Percentiles rank a stretch among this genome's conserved stretches.
Evolutionary conservation across 2,113 vertebrate genomes (phyloP).

Genomic region (Typhlomys cinereus): DNA sequence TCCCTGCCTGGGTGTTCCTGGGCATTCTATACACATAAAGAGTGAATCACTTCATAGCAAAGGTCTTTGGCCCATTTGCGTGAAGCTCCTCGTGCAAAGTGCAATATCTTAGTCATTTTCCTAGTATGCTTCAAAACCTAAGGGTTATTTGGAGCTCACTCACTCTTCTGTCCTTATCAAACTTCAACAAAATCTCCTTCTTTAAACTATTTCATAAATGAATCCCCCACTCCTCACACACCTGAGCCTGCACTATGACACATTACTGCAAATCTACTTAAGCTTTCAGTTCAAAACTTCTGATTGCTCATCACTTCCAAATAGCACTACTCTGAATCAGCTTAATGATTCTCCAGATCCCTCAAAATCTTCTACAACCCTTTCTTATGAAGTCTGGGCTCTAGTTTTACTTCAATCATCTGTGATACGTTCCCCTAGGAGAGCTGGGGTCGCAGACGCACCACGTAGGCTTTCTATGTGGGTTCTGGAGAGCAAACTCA

Average conservation of each 20-base stretch:
- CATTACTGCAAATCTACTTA: slow-evolving; percentile 19
- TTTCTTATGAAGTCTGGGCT: neutral
- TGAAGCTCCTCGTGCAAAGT: slow-evolving; percentile 30
- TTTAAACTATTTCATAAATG: slow-evolving; percentile 52
- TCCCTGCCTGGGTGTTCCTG: neutral
- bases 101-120: slow-evolving; percentile 20
- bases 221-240: slow-evolving; percentile 22
- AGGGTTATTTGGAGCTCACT: slow-evolving; percentile 44
- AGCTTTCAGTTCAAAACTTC: slow-evolving; percentile 31
- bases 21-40: slow-evolving; percentile 37
- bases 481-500: too few species aligned
- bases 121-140: slow-evolving; percentile 45
- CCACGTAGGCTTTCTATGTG: too few species aligned
- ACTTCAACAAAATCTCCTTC: slow-evolving; percentile 55
- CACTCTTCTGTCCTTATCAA: slow-evolving; percentile 59
- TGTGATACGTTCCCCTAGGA: neutral
- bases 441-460: too few species aligned
- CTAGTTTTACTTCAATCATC: neutral
- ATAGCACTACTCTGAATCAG: neutral
- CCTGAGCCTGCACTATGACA: neutral
- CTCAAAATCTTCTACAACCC: neutral
- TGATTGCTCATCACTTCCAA: slow-evolving; percentile 42
- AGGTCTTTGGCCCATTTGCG: neutral
- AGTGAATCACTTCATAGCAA: neutral
- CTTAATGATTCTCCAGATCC: slow-evolving; percentile 12